Base-by-base conservation (phyloP, 2,113 vertebrate species). In the Vidua macroura region DNA sequence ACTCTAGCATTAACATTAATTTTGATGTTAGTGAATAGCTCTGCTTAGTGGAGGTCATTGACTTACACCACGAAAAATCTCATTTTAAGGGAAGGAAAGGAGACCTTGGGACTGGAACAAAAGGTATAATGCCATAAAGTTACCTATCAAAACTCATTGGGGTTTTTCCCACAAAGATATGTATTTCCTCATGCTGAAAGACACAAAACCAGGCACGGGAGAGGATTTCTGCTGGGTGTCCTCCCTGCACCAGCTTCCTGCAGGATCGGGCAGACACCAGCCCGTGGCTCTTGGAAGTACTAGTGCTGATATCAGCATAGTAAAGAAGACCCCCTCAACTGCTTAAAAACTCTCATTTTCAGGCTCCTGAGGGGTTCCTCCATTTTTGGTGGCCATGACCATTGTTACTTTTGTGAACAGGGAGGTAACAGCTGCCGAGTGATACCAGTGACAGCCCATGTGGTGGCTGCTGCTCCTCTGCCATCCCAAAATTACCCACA, bases 31-130 rank as follows among this genome's bases (percentile, higher is more conserved):
- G 51, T 17, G 49, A 62, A 12, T 33, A 90, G 62, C 30, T 88
- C 72, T 12, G 43, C 59, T 79, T 74, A 59, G 72, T 78, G 44
- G 37, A 92, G 63, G 21, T 93, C 56, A 81, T 25, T 33, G n/a
- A 84, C 60, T 86, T 86, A 88, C 67, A 63, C 10, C 33, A 48
- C 8, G 2, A 6, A 76, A 94, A 88, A 87, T 89, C 62, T 58
- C 66, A 92, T 94, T 95, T 93, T 53, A 44, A 44, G 49, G 66
- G 79, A 63, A 68, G 60, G 44, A 81, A 84, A 74, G 70, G 70
- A 70, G 44, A 86, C 28, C 62, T 79, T 68, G 48, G 2, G 12
- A 18, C 73, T 60, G 69, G 76, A 67, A 88, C 73, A 90, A 66
- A 74, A 90, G 12, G n/a, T 58, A 24, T n/a, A 56, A 58, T 51